phyloP scores from a whole-genome alignment of 2,888 invertebrate genomes.

The Scelioninae gen. 1 region DNA sequence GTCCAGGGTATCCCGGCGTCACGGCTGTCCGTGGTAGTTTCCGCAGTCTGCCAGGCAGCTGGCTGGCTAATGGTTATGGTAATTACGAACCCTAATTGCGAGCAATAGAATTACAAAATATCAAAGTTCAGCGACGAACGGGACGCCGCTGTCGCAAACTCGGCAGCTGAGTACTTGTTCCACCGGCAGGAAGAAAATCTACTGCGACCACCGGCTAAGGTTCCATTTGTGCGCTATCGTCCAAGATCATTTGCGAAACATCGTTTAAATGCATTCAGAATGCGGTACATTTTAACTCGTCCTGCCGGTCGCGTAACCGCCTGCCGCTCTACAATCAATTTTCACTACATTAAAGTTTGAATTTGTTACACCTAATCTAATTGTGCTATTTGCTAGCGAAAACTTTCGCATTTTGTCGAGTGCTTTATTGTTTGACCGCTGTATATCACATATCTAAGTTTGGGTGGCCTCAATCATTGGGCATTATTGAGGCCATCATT shows the following conservation, averaged over 20 bases:
- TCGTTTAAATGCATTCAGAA: conserved; percentile 48
- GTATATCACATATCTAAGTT: conserved; percentile 10
- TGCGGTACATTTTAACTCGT: conserved; percentile 26
- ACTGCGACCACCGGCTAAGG: conserved; percentile 48
- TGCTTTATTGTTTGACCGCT: conserved; percentile 23
- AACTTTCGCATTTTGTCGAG: conserved; percentile 39
- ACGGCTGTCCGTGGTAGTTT: conserved; percentile 78
- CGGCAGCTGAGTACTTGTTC: conserved; percentile 49
- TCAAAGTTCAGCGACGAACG: conserved; percentile 79
- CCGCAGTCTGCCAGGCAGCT: conserved; percentile 74
- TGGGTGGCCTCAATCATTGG: too few relatives aligned
- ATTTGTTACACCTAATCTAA: conserved; percentile 56
- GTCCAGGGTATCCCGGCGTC: too few relatives aligned
- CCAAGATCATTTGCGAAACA: conserved; percentile 60
- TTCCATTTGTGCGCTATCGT: conserved; percentile 40
- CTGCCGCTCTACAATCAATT: conserved; percentile 45
- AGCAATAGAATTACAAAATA: conserved; percentile 84
- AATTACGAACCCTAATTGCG: conserved; percentile 84
- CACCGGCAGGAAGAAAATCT: conserved; percentile 59
- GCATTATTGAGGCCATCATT: conserved; percentile 23
- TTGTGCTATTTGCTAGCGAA: conserved; percentile 30
- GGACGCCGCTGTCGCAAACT: conserved; percentile 57
- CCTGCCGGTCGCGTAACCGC: neutral
- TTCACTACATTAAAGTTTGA: conserved; percentile 49
- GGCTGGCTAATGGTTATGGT: conserved; percentile 84